Evolutionary conservation across 2,797 vertebrate genomes (phyloP).

Genomic region (Brachyalestes nurse): DNA sequence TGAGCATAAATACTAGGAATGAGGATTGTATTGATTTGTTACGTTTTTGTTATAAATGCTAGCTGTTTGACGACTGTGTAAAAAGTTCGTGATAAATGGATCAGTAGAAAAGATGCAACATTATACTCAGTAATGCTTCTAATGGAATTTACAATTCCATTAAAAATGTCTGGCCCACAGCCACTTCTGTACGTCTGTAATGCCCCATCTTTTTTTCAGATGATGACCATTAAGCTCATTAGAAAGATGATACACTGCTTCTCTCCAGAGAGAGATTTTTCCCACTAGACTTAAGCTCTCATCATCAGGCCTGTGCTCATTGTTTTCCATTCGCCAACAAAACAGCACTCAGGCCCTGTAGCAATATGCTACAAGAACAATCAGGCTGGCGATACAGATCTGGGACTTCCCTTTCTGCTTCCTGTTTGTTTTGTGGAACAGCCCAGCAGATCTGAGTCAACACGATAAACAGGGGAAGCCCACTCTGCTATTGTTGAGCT

Average conservation of each 20-base stretch:
- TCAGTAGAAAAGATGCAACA: no score
- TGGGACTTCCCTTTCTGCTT: constrained; percentile 68
- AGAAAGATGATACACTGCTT: not conserved
- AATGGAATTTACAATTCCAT: no score
- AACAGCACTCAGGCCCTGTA: constrained; percentile 27
- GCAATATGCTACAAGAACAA: constrained; percentile 46
- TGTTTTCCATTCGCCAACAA: constrained; percentile 31
- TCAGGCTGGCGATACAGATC: constrained; percentile 66
- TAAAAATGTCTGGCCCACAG: no score
- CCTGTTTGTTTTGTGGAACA: constrained; percentile 71
- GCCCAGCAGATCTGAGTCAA: constrained; percentile 62
- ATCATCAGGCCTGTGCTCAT: constrained; percentile 8
- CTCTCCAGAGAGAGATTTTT: not conserved
- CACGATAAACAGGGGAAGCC: constrained; percentile 54
- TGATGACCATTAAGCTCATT: not conserved
- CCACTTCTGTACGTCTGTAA: not conserved
- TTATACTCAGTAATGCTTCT: no score
- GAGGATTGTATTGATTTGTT: no score
- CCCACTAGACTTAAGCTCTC: not conserved
- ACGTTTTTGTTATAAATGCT: no score
- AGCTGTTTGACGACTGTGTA: no score
- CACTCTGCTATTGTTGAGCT: constrained; percentile 46
- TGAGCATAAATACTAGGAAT: no score
- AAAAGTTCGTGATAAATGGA: no score
- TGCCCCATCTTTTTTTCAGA: not conserved